A percentile compares a stretch with the other conserved stretches of the same genome.
phyloP scores from a whole-genome alignment of 2,113 vertebrate species.

The Pseudolaguvia tuberculata region DNA sequence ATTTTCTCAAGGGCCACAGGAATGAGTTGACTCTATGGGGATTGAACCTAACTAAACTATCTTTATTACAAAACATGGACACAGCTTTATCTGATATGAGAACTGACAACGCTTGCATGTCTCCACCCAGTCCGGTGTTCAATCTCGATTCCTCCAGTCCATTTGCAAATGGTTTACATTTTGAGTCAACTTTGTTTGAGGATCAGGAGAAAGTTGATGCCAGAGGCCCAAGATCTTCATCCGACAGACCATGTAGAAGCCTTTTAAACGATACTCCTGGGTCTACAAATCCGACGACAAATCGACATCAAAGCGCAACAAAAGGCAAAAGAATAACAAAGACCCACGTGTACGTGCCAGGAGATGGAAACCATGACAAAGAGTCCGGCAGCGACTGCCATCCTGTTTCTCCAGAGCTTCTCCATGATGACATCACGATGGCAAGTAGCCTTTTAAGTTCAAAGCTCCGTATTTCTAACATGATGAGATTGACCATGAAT shows the following conservation, averaged over 20 bases:
- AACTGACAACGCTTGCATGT: slow-evolving; percentile 51
- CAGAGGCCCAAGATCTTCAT: slow-evolving; percentile 2
- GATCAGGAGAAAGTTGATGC: slow-evolving; percentile 58
- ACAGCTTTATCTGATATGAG: slow-evolving; percentile 18
- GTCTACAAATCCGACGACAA: slow-evolving; percentile 17
- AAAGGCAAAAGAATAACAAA: slow-evolving; percentile 51
- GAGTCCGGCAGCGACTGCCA: slow-evolving; percentile 62
- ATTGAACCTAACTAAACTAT: background rate
- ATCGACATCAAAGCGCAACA: background rate
- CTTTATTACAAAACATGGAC: slow-evolving; percentile 38
- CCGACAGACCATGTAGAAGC: background rate
- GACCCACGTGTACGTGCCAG: slow-evolving; percentile 50
- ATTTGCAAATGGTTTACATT: slow-evolving; percentile 69
- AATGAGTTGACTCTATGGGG: slow-evolving; percentile 27
- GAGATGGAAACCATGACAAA: slow-evolving; percentile 61
- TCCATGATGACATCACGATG: slow-evolving; percentile 48
- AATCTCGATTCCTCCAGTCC: slow-evolving; percentile 69
- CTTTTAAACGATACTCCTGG: background rate
- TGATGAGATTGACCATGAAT: background rate
- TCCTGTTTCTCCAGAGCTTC: slow-evolving; percentile 54
- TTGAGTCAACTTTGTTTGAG: slow-evolving; percentile 71
- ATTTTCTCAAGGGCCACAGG: slow-evolving; percentile 44
- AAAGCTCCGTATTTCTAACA: too few relatives aligned
- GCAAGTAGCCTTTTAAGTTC: slow-evolving; percentile 53
- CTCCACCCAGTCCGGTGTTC: slow-evolving; percentile 70